Percentiles rank a stretch among this genome's conserved stretches.
Conservation (phyloP, 1,140 invertebrate species). For the Aphidius ervi region DNA sequence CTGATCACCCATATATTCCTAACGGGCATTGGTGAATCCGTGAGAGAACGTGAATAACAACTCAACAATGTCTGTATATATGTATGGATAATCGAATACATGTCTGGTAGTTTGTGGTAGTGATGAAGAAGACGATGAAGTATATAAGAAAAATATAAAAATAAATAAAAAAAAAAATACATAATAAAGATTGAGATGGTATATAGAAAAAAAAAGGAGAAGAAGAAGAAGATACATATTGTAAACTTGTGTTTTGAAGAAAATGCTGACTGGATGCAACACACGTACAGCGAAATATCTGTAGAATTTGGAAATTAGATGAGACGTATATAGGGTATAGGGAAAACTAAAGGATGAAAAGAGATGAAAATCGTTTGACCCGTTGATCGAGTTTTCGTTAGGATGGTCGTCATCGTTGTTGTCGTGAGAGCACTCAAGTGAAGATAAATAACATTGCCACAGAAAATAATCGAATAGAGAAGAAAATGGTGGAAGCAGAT, state of each 20-base stretch:
- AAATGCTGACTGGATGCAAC: too few species aligned
- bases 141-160: too few species aligned
- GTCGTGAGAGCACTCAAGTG: slow-evolving; percentile 7
- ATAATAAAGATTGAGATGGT: too few species aligned
- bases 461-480: slow-evolving; percentile 19
- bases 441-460: neutral
- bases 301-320: too few species aligned
- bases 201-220: too few species aligned
- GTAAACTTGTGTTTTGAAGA: too few species aligned
- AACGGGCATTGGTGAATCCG: slow-evolving; percentile 25
- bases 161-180: too few species aligned
- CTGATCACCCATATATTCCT: slow-evolving; percentile 30
- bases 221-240: too few species aligned
- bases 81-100: slow-evolving; percentile 2
- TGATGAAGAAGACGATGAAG: neutral
- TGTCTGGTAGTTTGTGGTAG: neutral
- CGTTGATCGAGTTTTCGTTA: slow-evolving; percentile 8
- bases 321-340: too few species aligned
- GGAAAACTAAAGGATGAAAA: neutral
- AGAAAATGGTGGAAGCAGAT: neutral
- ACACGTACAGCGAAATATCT: too few species aligned
- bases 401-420: neutral
- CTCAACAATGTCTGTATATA: slow-evolving; percentile 6
- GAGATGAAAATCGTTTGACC: slow-evolving; percentile 5
- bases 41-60: slow-evolving; percentile 21